A percentile compares a stretch with the other conserved stretches of the same genome.
Evolutionary conservation across 2,797 vertebrate genomes (phyloP).

Genomic region (Botia almorhae): DNA sequence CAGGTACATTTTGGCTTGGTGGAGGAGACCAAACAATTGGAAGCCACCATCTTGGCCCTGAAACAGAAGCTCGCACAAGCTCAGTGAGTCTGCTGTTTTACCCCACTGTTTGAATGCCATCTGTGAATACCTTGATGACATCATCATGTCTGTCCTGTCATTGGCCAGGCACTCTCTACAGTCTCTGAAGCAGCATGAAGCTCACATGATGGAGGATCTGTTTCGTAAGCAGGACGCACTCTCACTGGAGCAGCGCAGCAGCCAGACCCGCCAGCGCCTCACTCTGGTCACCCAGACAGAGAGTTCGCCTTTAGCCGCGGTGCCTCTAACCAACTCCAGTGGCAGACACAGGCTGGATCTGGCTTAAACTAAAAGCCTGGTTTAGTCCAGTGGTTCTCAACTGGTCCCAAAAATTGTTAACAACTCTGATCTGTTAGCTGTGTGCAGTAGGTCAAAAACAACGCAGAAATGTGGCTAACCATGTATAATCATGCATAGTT

Average conservation of each 20-base stretch:
- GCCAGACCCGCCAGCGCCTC: conserved; percentile 69
- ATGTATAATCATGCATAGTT: not conserved
- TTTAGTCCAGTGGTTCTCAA: not conserved
- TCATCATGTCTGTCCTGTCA: not conserved
- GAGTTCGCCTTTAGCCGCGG: conserved; percentile 38
- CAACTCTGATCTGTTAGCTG: not conserved
- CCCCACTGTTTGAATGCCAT: not conserved
- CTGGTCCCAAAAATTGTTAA: not conserved
- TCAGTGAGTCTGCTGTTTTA: conserved; percentile 79
- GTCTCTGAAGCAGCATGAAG: conserved; percentile 74
- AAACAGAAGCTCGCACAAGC: conserved; percentile 84
- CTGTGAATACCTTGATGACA: not conserved
- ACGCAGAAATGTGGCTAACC: not conserved
- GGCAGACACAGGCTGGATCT: conserved; percentile 72
- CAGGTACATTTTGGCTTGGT: conserved; percentile 89
- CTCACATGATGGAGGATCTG: conserved; percentile 73
- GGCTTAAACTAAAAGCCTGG: conserved; percentile 15
- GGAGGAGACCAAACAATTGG: conserved; percentile 85
- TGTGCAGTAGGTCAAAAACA: not conserved
- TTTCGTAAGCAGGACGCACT: conserved; percentile 75
- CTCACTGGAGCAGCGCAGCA: conserved; percentile 74
- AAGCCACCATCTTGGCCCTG: conserved; percentile 78
- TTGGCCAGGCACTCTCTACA: conserved; percentile 74
- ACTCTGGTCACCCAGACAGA: not conserved
- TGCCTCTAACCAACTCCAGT: conserved; percentile 75